A percentile compares a stretch with the other conserved stretches of the same genome.
Evolutionary conservation across 2,888 invertebrate species (phyloP).

Genomic region (Allophyes oxyacanthae): DNA sequence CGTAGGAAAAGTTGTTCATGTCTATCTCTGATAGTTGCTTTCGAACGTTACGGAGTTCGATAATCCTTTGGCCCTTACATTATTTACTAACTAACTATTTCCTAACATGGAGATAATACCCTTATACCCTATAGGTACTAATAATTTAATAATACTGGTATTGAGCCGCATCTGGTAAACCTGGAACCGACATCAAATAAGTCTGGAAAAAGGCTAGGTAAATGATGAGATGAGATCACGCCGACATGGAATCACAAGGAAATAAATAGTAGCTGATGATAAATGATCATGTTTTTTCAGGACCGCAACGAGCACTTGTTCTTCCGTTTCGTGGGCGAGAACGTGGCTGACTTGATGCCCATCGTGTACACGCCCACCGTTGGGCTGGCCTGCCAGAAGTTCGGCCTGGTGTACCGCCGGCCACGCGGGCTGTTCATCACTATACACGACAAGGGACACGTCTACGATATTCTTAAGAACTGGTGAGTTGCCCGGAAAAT

Average conservation of each 20-base stretch:
- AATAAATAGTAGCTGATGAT: background rate
- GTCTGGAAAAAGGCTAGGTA: too few relatives aligned
- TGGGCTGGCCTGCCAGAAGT: slow-evolving; percentile 99
- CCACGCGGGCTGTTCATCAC: slow-evolving; percentile 98
- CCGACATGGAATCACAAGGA: background rate
- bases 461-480: slow-evolving; percentile 97
- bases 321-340: slow-evolving; percentile 95
- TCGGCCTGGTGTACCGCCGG: slow-evolving; percentile 96
- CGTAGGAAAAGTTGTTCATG: too few relatives aligned
- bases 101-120: too few relatives aligned
- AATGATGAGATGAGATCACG: too few relatives aligned
- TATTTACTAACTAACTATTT: too few relatives aligned
- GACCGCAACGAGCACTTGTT: slow-evolving; percentile 99
- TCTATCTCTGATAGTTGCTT: too few relatives aligned
- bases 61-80: too few relatives aligned
- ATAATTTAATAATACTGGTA: too few relatives aligned
- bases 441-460: slow-evolving; percentile 98
- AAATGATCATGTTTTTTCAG: slow-evolving; percentile 75
- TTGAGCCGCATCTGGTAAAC: too few relatives aligned
- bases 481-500: slow-evolving; percentile 90
- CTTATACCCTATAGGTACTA: too few relatives aligned
- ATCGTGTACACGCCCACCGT: slow-evolving; percentile 99
- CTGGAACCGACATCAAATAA: too few relatives aligned
- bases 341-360: slow-evolving; percentile 98
- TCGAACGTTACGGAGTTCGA: too few relatives aligned